Base-by-base conservation (phyloP, 2,797 vertebrate species). In the Falco rusticolus region DNA sequence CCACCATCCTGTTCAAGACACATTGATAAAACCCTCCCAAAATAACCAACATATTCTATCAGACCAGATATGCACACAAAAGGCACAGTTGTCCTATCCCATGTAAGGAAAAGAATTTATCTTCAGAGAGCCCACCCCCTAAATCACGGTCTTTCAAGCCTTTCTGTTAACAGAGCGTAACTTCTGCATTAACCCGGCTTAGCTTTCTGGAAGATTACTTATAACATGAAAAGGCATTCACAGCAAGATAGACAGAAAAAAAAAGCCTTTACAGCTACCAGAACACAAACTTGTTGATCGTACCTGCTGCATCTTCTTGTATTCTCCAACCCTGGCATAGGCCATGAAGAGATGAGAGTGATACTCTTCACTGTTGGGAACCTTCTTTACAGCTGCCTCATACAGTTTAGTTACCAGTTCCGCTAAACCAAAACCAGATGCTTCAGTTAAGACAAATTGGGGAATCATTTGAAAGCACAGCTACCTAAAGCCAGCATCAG, bases 241-340 rank as follows among this genome's bases (percentile, higher is more conserved):
- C 16, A 89, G 45, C 3, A 47, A 48, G 22, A 76, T 3, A 53
- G 0, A 53, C 37, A 37, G 0, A 66, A n/a, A 75, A 84, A 68
- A 65, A 1, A 17, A n/a, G 64, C 21, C 63, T 82, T 57, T 57
- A 29, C 69, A 70, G 29, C 5, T 10, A 21, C 47, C 61, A 63
- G 18, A 92, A 65, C 21, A 71, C 17, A 43, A 63, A 14, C 16
- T 0, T 22, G 7, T 8, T 86, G 72, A 56, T 90, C 63, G 2
- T 97, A 99, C 99, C 99, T 99, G 99, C 84, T 99, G 99, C 99
- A 99, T 99, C 97, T 99, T 99, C 98, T 99, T 99, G 98, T 99
- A 99, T 90, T 99, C 99, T 16, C 99, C 99, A 29, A 99, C 99
- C 45, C 99, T 98, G 84, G 99, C 99, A 29, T 99, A 99, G 10